Conservation (phyloP, 2,888 invertebrate species). For the Matsumyia berberina region DNA sequence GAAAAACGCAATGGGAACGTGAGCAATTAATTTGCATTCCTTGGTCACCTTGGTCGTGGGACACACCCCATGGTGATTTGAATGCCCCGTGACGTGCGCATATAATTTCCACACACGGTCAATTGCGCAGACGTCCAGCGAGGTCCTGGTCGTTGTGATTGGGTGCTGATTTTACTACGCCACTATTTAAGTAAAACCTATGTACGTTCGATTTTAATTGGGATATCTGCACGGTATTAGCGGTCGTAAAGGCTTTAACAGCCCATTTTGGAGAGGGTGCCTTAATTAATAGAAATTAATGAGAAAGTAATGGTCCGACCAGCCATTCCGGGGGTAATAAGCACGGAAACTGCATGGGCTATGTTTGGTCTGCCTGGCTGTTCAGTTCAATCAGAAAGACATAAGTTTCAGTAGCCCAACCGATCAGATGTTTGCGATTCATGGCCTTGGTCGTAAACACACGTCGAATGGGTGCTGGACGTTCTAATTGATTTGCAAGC, state of each 20-base stretch:
- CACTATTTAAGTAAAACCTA: constrained; percentile 32
- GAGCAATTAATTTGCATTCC: constrained; percentile 41
- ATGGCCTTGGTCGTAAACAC: no score
- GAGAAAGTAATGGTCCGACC: background rate
- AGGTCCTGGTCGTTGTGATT: background rate
- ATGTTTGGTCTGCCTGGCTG: background rate
- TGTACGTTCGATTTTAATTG: constrained; percentile 32
- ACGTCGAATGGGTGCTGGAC: no score
- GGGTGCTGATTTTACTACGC: constrained; percentile 23
- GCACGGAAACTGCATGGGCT: background rate
- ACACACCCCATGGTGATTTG: constrained; percentile 41
- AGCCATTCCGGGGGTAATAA: background rate
- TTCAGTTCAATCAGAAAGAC: no score
- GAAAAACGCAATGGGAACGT: constrained; percentile 10
- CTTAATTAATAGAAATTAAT: constrained; percentile 36
- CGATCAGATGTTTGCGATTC: no score
- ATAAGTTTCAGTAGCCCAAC: no score
- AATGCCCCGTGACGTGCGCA: constrained; percentile 5
- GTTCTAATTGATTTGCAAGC: no score
- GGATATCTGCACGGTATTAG: constrained; percentile 9
- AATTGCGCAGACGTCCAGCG: background rate
- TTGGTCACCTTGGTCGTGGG: constrained; percentile 28
- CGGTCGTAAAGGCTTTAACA: constrained; percentile 39
- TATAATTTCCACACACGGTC: background rate
- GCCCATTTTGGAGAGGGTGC: background rate